phyloP scores from a whole-genome alignment of 2,797 vertebrate species.

The Neopelma chrysocephalum region DNA sequence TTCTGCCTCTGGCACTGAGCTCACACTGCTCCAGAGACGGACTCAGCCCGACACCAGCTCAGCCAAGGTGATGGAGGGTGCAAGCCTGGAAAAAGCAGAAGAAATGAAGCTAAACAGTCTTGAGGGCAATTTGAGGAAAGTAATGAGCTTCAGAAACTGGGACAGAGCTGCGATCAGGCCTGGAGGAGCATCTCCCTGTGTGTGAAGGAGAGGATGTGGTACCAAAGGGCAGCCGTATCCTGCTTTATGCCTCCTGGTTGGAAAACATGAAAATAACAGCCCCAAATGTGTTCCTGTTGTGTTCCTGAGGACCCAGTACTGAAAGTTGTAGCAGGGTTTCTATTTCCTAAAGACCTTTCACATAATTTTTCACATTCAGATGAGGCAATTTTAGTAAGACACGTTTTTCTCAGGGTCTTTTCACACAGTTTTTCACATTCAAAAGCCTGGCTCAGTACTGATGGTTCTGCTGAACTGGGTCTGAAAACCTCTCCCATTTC shows the following conservation, averaged over 20 bases:
- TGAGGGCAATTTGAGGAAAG: background rate
- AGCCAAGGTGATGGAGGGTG: background rate
- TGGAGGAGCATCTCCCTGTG: background rate
- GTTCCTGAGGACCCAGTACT: background rate
- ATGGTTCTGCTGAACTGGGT: background rate
- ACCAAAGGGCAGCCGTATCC: background rate
- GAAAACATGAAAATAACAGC: background rate
- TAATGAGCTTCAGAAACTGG: background rate
- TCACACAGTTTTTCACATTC: background rate
- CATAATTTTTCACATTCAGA: background rate
- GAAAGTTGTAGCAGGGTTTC: accelerated
- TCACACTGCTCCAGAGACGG: accelerated
- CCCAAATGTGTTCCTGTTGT: background rate
- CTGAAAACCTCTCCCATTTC: background rate
- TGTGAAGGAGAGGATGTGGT: background rate
- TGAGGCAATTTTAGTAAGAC: background rate
- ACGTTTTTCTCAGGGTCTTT: background rate
- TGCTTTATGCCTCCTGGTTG: background rate
- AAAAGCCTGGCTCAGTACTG: background rate
- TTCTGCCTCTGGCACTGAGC: background rate
- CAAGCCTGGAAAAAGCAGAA: background rate
- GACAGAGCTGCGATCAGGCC: background rate
- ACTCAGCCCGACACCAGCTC: background rate
- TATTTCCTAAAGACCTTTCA: background rate
- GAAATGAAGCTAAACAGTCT: background rate